These are phyloP conservation scores for Myiozetetes cayanensis DNA, from an alignment of 2,113 vertebrate genomes.

Conservation along the genomic window DNA sequence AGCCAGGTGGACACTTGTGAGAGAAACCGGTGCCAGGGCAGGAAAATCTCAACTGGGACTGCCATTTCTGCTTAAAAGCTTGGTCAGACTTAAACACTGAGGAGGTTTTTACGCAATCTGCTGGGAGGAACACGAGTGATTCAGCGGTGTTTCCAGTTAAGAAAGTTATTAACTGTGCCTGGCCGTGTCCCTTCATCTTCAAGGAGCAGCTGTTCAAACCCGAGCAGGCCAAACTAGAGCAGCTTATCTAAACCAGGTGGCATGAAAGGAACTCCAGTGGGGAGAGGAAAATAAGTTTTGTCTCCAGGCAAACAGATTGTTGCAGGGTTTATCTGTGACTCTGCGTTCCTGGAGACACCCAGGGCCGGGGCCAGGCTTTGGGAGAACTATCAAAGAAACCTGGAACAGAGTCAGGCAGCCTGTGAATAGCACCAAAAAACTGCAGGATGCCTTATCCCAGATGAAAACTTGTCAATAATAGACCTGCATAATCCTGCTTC, in stretches of 20 bases:
- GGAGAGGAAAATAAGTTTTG: slow-evolving; percentile 5
- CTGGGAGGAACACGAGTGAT: background rate
- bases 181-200: slow-evolving; percentile 4
- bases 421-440: background rate
- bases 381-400: background rate
- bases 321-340: background rate
- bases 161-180: slow-evolving; percentile 41
- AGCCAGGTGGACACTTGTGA: background rate
- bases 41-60: background rate
- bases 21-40: background rate
- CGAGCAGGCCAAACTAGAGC: background rate
- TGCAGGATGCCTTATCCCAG: background rate
- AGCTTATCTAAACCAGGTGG: slow-evolving; percentile 53
- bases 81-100: background rate
- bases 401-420: background rate
- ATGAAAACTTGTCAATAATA: background rate
- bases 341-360: background rate
- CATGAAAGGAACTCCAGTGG: background rate
- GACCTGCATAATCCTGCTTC: background rate
- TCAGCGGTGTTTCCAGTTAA: slow-evolving; percentile 23
- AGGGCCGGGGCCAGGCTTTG: background rate
- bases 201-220: slow-evolving; percentile 25
- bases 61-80: slow-evolving; percentile 20
- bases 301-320: background rate
- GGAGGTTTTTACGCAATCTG: background rate